phyloP scores from a whole-genome alignment of 2,888 invertebrate genomes.

The Strigamia maritima region DNA sequence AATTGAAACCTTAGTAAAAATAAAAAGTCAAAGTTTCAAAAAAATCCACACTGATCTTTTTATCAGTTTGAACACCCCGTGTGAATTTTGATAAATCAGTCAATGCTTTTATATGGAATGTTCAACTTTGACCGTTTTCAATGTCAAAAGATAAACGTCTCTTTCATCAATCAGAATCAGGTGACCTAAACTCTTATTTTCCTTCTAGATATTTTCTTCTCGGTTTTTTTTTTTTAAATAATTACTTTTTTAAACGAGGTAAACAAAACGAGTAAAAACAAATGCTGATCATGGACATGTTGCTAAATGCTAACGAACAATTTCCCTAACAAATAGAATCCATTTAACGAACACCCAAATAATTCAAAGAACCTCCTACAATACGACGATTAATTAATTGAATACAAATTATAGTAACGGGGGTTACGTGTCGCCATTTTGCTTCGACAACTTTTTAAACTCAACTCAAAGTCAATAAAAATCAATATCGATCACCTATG shows the following conservation, averaged over 20 bases:
- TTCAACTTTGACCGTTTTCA: conserved; percentile 3
- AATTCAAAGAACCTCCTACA: no score
- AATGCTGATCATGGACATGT: no score
- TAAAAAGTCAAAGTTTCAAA: no score
- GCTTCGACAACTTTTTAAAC: not conserved
- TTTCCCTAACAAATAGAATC: not conserved
- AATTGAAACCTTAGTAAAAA: not conserved
- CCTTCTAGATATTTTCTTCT: not conserved
- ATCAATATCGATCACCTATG: not conserved
- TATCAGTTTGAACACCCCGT: not conserved
- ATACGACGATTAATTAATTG: not conserved
- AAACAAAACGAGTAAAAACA: no score
- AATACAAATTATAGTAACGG: not conserved
- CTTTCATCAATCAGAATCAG: not conserved
- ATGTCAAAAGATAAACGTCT: not conserved
- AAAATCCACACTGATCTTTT: not conserved
- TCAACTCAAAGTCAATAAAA: not conserved
- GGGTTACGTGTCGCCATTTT: not conserved
- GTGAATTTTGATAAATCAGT: conserved; percentile 13
- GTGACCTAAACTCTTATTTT: not conserved
- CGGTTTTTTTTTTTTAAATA: not conserved
- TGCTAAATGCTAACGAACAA: not conserved
- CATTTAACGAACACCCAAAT: not conserved
- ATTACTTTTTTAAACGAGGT: no score
- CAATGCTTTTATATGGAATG: not conserved